These are phyloP conservation scores for Apodemus sylvaticus DNA, from an alignment of 2,113 vertebrate species.

Conservation along the genomic window DNA sequence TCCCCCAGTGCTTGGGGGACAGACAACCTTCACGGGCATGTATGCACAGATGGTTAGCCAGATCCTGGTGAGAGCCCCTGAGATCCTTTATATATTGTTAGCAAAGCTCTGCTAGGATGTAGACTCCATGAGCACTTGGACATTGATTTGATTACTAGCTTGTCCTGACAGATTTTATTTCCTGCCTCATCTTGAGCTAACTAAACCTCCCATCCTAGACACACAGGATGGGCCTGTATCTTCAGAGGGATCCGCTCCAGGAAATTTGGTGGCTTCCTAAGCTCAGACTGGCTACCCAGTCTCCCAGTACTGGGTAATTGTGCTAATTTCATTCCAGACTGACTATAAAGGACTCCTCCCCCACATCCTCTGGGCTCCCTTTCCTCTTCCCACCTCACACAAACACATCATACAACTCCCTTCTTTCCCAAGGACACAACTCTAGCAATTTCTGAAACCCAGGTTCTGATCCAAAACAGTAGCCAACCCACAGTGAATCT, in stretches of 20 bases:
- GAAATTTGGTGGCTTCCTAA: neutral
- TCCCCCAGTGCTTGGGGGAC: neutral
- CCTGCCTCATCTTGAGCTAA: neutral
- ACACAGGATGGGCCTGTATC: neutral
- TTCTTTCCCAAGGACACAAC: slow-evolving; percentile 69
- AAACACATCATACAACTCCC: neutral
- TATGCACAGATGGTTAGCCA: neutral
- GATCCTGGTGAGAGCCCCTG: neutral
- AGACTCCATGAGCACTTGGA: neutral
- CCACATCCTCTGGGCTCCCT: neutral
- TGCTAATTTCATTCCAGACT: slow-evolving; percentile 24
- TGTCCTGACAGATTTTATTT: neutral
- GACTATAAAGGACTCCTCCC: slow-evolving; percentile 14
- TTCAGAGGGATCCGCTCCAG: neutral
- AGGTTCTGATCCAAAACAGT: slow-evolving; percentile 68
- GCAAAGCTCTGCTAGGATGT: neutral
- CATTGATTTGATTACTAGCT: neutral
- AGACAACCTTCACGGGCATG: neutral
- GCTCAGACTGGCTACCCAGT: neutral
- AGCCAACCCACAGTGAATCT: slow-evolving; percentile 26
- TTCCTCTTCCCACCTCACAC: neutral
- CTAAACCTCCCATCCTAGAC: neutral
- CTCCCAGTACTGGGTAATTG: neutral
- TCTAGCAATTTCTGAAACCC: slow-evolving; percentile 63
- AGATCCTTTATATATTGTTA: neutral